Evolutionary conservation across 2,113 vertebrate species (phyloP), one percentile per base, ranked within the genome.

Genomic region (Sprattus sprattus): DNA sequence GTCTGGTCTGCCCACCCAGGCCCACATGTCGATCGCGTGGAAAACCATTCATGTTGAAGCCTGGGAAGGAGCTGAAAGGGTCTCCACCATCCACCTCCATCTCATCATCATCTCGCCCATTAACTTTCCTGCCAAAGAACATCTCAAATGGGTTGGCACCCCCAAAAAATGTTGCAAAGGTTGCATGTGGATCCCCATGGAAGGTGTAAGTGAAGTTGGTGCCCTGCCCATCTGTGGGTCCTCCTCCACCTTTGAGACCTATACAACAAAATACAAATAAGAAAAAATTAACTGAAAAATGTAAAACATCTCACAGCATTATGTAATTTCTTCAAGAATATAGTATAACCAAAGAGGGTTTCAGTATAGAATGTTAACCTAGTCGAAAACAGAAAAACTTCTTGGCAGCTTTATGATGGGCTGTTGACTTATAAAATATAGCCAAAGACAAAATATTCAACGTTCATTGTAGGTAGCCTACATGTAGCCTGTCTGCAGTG

Each of bases 141-240:
- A 99, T 97, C 90, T 99, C 98, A 88, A 99, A 99, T 78, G 98
- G 98, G 90, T 98, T 99, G 85, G 97, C 95, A 78, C 97, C 98
- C 15, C 98, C 97, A 1, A 99, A 99, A 93, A 99, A 99, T 45
- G 98, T 98, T 90, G 97, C 97, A 84, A 99, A 99, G 1, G 98
- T 99, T 83, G 98, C 98, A 49, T 99, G 98, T 39, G 98, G 98
- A 88, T 99, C 98, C 0, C 98, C 98, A 0, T 99, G 98, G 93
- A 99, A 99, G 32, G 97, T 98, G 91, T 99, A 99, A 52, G 96
- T 96, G 93, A 97, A 99, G 87, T 95, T 97, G 86, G 95, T 96
- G 64, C 97, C 97, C 85, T 97, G 98, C 32, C 97, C 98, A 22
- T 99, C 97, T 2, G 91, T 89, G 15, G 97, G 95, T 47, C 96